Conservation (phyloP, 2,797 vertebrate species). For the Chaetodon trifasciatus region DNA sequence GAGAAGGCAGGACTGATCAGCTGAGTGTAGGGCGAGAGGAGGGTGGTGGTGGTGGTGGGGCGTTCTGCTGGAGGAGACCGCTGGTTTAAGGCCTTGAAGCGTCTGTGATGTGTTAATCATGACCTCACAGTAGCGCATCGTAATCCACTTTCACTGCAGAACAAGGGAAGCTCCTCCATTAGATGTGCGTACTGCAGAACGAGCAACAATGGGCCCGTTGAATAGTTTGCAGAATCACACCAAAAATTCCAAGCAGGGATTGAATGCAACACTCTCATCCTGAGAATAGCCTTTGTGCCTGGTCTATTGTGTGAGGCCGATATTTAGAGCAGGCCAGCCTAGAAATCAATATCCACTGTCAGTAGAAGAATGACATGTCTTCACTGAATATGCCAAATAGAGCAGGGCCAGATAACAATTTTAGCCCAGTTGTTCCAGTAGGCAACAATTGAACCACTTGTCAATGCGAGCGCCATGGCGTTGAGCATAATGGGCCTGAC, state of each 20-base stretch:
- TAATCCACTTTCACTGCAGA: slow-evolving; percentile 50
- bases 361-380: slow-evolving; percentile 76
- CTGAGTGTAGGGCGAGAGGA: slow-evolving; percentile 37
- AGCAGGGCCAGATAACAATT: slow-evolving; percentile 67
- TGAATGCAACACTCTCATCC: slow-evolving; percentile 60
- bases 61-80: background rate
- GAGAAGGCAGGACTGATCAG: slow-evolving; percentile 63
- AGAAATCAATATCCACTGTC: slow-evolving; percentile 81
- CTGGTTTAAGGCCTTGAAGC: slow-evolving; percentile 35
- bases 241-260: slow-evolving; percentile 50
- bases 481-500: too few species aligned
- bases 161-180: slow-evolving; percentile 57
- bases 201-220: slow-evolving; percentile 60
- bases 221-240: slow-evolving; percentile 53
- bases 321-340: slow-evolving; percentile 73
- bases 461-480: too few species aligned
- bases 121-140: slow-evolving; percentile 54
- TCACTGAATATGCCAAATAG: slow-evolving; percentile 73
- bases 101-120: slow-evolving; percentile 48
- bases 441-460: too few species aligned
- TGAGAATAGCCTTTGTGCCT: slow-evolving; percentile 72
- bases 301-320: slow-evolving; percentile 60
- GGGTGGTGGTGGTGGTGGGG: background rate
- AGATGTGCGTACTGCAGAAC: slow-evolving; percentile 26
- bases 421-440: slow-evolving; percentile 61